phyloP scores from a whole-genome alignment of 2,797 vertebrate genomes.

The Anabas testudineus region DNA sequence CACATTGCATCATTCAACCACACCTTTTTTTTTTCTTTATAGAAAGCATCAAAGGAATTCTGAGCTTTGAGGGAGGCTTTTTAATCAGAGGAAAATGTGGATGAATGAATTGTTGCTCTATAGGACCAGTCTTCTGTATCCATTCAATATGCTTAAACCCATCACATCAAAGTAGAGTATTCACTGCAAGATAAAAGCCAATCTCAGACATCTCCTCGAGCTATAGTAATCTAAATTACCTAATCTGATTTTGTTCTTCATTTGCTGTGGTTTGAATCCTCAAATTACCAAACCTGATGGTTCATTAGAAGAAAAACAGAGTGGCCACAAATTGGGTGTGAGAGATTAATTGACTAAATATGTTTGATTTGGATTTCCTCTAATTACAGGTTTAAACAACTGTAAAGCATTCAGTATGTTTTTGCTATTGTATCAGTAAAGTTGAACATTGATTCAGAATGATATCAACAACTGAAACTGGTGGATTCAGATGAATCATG shows the following conservation, averaged over 20 bases:
- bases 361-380: constrained; percentile 15
- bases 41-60: constrained; percentile 60
- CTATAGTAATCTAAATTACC: constrained; percentile 16
- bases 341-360: constrained; percentile 17
- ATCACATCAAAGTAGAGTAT: constrained; percentile 53
- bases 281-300: constrained; percentile 12
- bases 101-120: constrained; percentile 40
- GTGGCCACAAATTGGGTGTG: background rate
- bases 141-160: constrained; percentile 46
- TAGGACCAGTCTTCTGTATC: constrained; percentile 50
- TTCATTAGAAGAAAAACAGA: constrained; percentile 14
- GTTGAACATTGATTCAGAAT: constrained; percentile 1
- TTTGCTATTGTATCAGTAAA: constrained; percentile 13
- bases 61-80: constrained; percentile 58
- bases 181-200: constrained; percentile 50
- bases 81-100: constrained; percentile 66
- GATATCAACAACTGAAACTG: background rate
- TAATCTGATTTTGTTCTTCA: constrained; percentile 32
- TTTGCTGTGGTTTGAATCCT: background rate
- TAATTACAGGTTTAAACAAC: constrained; percentile 4
- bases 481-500: background rate
- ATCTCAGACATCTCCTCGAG: constrained; percentile 21
- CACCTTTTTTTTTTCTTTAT: constrained; percentile 46
- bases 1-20: constrained; percentile 60
- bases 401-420: constrained; percentile 2